Evolutionary conservation across 2,113 vertebrate species (phyloP).

Genomic region (Melanerpes formicivorus): DNA sequence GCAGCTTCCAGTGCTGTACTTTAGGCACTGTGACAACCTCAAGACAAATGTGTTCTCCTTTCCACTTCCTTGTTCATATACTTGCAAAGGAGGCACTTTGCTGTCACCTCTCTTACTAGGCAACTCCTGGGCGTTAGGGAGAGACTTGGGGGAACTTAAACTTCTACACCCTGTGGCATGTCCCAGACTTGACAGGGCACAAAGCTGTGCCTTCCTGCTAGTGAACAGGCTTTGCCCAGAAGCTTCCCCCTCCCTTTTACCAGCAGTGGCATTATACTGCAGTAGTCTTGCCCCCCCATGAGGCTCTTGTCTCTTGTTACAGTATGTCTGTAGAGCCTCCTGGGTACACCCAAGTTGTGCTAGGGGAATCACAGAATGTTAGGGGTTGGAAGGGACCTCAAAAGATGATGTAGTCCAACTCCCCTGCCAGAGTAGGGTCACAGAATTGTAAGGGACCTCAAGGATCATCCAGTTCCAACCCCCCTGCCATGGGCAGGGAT

Average conservation of each 20-base stretch:
- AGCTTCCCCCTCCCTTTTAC: not conserved
- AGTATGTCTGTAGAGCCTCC: not conserved
- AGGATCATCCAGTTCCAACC: too few relatives aligned
- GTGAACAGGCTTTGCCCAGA: not conserved
- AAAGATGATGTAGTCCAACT: too few relatives aligned
- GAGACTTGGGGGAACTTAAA: not conserved
- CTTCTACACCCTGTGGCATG: not conserved
- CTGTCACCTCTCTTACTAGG: too few relatives aligned
- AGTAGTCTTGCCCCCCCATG: not conserved
- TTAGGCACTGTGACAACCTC: not conserved
- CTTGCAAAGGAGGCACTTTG: too few relatives aligned
- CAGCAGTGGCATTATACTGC: not conserved
- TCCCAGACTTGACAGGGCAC: not conserved
- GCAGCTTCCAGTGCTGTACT: not conserved
- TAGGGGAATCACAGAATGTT: not conserved
- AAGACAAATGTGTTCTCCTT: not conserved
- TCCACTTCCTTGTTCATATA: not conserved
- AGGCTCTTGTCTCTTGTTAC: not conserved
- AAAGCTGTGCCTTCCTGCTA: not conserved
- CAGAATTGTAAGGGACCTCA: too few relatives aligned
- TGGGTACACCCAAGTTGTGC: not conserved
- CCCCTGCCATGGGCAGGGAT: too few relatives aligned
- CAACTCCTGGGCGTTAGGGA: not conserved
- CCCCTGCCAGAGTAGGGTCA: too few relatives aligned
- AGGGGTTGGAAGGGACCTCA: too few relatives aligned